A percentile compares a stretch with the other conserved stretches of the same genome.
Evolutionary conservation across 2,113 vertebrate species (phyloP).

Genomic region (Prinia subflava): DNA sequence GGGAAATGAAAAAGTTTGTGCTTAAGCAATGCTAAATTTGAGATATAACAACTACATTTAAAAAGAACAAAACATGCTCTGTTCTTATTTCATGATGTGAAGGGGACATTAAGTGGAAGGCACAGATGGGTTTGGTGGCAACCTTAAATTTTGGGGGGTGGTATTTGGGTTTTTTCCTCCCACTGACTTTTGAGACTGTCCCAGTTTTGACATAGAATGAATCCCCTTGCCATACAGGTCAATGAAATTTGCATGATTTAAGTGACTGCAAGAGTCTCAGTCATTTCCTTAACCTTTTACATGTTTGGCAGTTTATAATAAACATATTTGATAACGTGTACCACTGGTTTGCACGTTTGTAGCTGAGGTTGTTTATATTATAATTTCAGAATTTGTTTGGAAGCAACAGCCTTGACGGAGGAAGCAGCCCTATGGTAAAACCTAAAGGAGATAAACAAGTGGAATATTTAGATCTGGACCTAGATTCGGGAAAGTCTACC

Average conservation of each 20-base stretch:
- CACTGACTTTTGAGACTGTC: background rate
- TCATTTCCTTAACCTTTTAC: background rate
- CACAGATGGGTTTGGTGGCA: background rate
- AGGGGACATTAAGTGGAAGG: background rate
- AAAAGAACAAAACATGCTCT: background rate
- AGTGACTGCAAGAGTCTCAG: background rate
- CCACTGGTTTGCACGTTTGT: background rate
- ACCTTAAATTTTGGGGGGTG: background rate
- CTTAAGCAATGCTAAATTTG: conserved; percentile 8
- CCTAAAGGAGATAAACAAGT: conserved; percentile 98
- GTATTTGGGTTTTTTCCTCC: background rate
- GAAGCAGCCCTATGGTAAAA: conserved; percentile 90
- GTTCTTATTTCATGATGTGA: background rate
- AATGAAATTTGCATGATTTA: conserved; percentile 16
- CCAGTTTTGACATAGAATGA: background rate
- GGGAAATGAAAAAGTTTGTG: background rate
- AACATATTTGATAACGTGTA: background rate
- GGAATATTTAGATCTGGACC: conserved; percentile 95
- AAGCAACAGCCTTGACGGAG: conserved; percentile 84
- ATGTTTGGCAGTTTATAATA: background rate
- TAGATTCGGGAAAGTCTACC: conserved; percentile 92
- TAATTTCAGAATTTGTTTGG: conserved; percentile 76
- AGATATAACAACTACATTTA: background rate
- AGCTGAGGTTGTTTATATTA: conserved; percentile 9
- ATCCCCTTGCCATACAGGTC: background rate